These are phyloP conservation scores for Asteroscopus sphinx DNA, from an alignment of 2,888 invertebrate species.

Conservation along the genomic window DNA sequence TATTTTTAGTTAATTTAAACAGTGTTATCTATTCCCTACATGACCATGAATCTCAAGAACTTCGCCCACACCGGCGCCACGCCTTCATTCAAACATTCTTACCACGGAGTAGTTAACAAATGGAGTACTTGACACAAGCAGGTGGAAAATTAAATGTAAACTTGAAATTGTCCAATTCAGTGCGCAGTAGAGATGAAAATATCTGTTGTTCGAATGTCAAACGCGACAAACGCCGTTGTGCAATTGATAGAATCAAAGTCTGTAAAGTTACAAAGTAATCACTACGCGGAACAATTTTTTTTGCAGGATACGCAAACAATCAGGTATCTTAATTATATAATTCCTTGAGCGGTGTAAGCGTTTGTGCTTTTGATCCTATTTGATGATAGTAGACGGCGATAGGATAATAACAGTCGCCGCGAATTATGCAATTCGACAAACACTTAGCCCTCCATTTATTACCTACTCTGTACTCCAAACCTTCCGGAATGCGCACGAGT, in stretches of 20 bases:
- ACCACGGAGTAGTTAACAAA: conserved; percentile 10
- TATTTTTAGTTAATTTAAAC: conserved; percentile 4
- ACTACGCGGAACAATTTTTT: no score
- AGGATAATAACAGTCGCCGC: no score
- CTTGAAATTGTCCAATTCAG: no score
- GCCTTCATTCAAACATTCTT: conserved; percentile 10
- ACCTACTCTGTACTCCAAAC: conserved; percentile 19
- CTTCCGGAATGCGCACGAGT: conserved; percentile 68
- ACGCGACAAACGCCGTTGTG: background rate
- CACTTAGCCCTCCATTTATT: conserved; percentile 6
- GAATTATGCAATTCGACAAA: no score
- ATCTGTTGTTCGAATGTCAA: no score
- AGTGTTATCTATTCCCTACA: conserved; percentile 9
- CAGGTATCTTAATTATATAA: no score
- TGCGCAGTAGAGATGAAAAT: no score
- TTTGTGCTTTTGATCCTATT: no score
- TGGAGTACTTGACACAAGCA: conserved; percentile 8
- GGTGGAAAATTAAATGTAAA: no score
- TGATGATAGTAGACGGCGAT: no score
- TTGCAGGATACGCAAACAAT: no score
- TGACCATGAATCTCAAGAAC: conserved; percentile 16
- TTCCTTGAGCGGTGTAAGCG: no score
- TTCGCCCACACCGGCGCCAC: conserved; percentile 17
- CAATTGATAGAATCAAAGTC: background rate
- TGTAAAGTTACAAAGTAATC: background rate